Percentiles rank a stretch among this genome's conserved stretches.
These are phyloP conservation scores for Meda fulgida DNA, from an alignment of 2,797 vertebrate species.

Conservation along the genomic window DNA sequence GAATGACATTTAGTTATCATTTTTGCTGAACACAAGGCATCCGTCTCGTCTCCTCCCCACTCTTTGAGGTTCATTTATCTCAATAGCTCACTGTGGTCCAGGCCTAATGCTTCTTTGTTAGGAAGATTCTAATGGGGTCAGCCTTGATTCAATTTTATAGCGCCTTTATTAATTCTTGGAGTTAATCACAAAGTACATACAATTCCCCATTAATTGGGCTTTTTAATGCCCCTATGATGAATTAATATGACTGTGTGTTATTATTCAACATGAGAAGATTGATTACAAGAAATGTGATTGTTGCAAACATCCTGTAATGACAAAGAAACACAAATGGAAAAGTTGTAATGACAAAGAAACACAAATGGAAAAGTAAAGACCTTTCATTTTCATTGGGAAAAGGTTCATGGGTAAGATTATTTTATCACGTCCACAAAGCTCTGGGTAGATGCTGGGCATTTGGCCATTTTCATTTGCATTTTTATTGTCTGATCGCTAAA, in stretches of 20 bases:
- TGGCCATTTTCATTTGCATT: too few species aligned
- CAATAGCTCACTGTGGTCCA: constrained; percentile 17
- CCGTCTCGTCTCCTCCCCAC: background rate
- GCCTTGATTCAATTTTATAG: constrained; percentile 65
- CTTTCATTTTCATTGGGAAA: background rate
- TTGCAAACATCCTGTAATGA: constrained; percentile 14
- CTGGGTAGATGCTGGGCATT: background rate
- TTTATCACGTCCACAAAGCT: background rate
- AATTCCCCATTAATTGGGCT: constrained; percentile 71
- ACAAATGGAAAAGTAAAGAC: background rate
- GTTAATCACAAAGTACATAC: constrained; percentile 71
- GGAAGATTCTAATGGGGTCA: constrained; percentile 44
- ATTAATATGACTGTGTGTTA: constrained; percentile 69
- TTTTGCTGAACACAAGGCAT: background rate
- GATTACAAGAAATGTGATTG: constrained; percentile 61
- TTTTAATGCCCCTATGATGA: constrained; percentile 71
- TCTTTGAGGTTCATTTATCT: constrained; percentile 21
- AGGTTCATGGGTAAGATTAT: background rate
- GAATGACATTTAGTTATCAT: constrained; percentile 2
- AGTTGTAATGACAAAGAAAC: background rate
- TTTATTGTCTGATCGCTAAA: too few species aligned
- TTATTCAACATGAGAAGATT: constrained; percentile 67
- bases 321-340: background rate
- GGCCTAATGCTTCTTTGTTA: constrained; percentile 27
- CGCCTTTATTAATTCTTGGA: constrained; percentile 68